Conservation (phyloP, 2,113 vertebrate species). For the Pantherophis guttatus region DNA sequence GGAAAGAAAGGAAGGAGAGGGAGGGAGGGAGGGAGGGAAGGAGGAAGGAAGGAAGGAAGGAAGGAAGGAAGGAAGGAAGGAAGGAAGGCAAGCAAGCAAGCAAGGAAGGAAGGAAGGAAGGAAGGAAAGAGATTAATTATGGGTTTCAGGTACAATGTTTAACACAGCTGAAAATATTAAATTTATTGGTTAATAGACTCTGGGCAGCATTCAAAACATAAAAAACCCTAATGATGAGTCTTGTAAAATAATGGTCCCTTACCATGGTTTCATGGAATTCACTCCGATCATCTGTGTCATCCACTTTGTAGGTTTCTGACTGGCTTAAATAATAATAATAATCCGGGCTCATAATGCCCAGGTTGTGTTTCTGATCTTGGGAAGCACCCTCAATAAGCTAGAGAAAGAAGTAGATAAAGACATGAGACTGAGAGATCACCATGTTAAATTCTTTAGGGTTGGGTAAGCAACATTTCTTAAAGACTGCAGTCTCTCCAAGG, state of each 20-base stretch:
- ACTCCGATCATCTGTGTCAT: conserved; percentile 85
- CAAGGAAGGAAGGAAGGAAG: not conserved
- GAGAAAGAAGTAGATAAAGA: not conserved
- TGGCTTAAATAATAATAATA: conserved; percentile 97
- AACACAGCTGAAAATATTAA: not conserved
- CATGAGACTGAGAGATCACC: not conserved
- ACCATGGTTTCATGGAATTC: conserved; percentile 94
- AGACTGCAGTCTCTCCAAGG: not conserved
- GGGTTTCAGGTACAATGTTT: not conserved
- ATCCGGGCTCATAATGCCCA: conserved; percentile 90
- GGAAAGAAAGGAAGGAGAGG: too few relatives aligned
- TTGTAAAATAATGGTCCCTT: not conserved
- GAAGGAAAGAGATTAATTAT: not conserved
- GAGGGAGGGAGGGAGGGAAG: too few relatives aligned
- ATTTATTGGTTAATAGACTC: not conserved
- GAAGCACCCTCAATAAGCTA: conserved; percentile 89
- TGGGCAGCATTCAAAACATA: not conserved
- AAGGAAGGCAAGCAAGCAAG: not conserved
- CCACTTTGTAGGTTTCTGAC: conserved; percentile 91
- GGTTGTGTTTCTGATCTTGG: conserved; percentile 81
- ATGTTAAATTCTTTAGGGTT: not conserved
- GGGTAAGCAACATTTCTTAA: not conserved
- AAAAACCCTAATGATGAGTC: not conserved
- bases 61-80: too few relatives aligned
- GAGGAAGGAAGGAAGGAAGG: too few relatives aligned